Evolutionary conservation across 2,888 invertebrate species (phyloP).

Genomic region (Sisyra nigra): DNA sequence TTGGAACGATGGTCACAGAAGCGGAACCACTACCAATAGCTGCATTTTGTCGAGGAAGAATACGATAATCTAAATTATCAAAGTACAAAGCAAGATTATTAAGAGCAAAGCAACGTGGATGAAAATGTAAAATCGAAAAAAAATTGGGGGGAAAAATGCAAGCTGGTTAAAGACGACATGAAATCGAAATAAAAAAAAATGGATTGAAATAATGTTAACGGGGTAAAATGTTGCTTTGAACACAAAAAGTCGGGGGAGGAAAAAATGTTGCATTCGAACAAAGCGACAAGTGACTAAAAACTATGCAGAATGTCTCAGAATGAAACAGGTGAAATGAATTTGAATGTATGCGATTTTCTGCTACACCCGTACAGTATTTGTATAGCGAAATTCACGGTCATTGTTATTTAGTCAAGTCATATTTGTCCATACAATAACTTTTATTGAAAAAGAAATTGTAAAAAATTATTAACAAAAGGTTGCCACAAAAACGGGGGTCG

Average conservation of each 20-base stretch:
- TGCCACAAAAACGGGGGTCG: background rate
- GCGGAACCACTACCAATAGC: constrained; percentile 1
- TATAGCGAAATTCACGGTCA: too few species aligned
- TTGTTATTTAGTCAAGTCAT: too few species aligned
- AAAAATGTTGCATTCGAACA: too few species aligned
- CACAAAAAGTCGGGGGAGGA: background rate
- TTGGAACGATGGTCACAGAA: constrained; percentile 1
- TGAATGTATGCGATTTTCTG: background rate
- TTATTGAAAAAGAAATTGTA: background rate
- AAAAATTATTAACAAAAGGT: background rate
- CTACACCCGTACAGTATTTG: too few species aligned
- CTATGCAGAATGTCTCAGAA: background rate
- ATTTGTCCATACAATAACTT: background rate
- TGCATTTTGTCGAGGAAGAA: background rate
- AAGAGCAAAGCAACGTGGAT: background rate
- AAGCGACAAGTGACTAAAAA: too few species aligned
- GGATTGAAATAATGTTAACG: background rate
- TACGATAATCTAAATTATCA: constrained; percentile 1
- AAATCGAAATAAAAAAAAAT: background rate
- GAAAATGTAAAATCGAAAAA: too few species aligned
- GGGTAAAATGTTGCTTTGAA: background rate
- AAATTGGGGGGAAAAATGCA: too few species aligned
- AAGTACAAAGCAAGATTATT: background rate
- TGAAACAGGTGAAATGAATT: background rate
- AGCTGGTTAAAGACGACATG: background rate